Evolutionary conservation across 2,113 vertebrate genomes (phyloP), one percentile per base, ranked within the genome.

Genomic region (Ceratotherium simum): DNA sequence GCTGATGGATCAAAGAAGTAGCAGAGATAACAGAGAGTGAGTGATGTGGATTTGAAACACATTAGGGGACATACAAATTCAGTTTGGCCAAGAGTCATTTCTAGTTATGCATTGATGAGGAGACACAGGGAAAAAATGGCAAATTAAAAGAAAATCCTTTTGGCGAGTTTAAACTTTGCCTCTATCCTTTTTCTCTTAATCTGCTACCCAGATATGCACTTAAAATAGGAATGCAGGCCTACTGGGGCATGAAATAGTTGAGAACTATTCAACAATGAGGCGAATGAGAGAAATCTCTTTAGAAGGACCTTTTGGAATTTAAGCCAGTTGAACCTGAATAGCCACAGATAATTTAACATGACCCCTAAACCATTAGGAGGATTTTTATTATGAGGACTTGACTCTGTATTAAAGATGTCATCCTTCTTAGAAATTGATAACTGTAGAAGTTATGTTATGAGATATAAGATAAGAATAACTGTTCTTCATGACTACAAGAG

Each of bases 241-340:
- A 97, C 42, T 96, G 97, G 97, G 92, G 65, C 87, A 96, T 96
- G 92, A 97, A 98, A 98, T 98, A 97, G 72, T 98, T 98, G 97
- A 97, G 96, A 98, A 75, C 51, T 94, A 72, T 96, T 96, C 96
- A 98, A 94, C 96, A 97, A 97, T 95, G 92, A 96, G 51, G 76
- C 91, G 93, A 98, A 98, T 98, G 96, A 96, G 85, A 96, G 92
- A 97, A 98, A 98, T 97, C 88, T 83, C 84, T 94, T 96, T 81
- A 96, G 97, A 92, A 95, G 73, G 31, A 95, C 72, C 42, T 89
- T 98, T 89, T 90, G 94, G 96, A 97, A 98, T 97, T 97, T 91
- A 73, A 97, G 42, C 27, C 54, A 92, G 70, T 72, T 97, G 87
- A 98, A 96, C 80, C 76, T 89, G 84, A 97, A 90, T 76, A 92